A percentile compares a stretch with the other conserved stretches of the same genome.
Conservation (phyloP, 1,140 invertebrate species). For the Stratiolaelaps scimitus region DNA sequence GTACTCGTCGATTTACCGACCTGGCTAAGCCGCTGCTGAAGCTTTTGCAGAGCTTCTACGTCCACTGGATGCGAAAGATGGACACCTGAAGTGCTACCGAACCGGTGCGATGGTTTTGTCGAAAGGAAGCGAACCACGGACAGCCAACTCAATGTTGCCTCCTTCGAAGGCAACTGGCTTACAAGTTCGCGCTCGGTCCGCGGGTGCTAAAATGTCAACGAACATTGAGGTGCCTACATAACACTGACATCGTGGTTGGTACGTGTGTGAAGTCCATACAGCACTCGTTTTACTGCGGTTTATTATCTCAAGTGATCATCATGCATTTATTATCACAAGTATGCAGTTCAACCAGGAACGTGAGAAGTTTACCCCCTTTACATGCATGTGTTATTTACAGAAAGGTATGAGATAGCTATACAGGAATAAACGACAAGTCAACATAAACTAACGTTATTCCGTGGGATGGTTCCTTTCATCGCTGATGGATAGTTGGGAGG, state of each 20-base stretch:
- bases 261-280: too few relatives aligned
- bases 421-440: constrained; percentile 21
- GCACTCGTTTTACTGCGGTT: too few relatives aligned
- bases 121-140: constrained; percentile 45
- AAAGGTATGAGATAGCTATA: too few relatives aligned
- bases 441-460: constrained; percentile 40
- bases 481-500: constrained; percentile 45
- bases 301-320: too few relatives aligned
- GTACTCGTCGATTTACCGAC: background rate
- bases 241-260: too few relatives aligned
- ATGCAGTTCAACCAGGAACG: too few relatives aligned
- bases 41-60: background rate
- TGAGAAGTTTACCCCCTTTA: too few relatives aligned
- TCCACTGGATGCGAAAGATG: constrained; percentile 38
- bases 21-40: constrained; percentile 1
- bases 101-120: constrained; percentile 42
- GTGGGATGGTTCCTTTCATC: constrained; percentile 40
- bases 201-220: constrained; percentile 35
- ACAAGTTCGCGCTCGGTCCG: constrained; percentile 42
- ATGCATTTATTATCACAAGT: too few relatives aligned
- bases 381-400: too few relatives aligned
- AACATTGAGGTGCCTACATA: too few relatives aligned
- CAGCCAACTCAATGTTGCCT: constrained; percentile 44
- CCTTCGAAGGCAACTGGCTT: constrained; percentile 41
- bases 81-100: constrained; percentile 46